Evolutionary conservation across 1,140 invertebrate species (phyloP), one percentile per base, ranked within the genome.

Genomic region (Cepaea nemoralis): DNA sequence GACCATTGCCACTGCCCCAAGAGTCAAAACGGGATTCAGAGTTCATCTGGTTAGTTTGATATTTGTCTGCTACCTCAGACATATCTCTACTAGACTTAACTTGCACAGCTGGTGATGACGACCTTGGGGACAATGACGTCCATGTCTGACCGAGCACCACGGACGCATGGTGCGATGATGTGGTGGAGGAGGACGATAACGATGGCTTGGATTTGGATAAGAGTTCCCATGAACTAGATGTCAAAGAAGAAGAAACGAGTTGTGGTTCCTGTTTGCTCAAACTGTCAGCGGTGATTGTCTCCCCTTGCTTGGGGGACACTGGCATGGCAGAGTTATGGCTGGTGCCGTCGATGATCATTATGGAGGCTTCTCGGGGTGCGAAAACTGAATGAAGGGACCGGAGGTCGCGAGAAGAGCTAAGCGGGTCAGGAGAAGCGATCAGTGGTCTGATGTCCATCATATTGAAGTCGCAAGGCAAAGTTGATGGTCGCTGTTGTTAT

Each of bases 271-370:
- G 48, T 33, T 77, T 77, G n/a, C 55, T 39, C 14, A 83, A 27
- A 73, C 42, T 63, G 27, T 70, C 69, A 55, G n/a, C 73, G 35
- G 71, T 73, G 39, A 83, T 66, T 0, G 82, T 83, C 77, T 83
- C 82, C 70, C 77, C 82, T 55, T 80, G 77, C 48, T 80, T 80
- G 39, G 83, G 83, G 33, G 67, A 82, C 63, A 75, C 82, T 55
- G 83, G 83, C 55, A 73, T 79, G 6, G 80, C 45, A 73, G 80
- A 63, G 40, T 81, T 63, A 55, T 83, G 84, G 69, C 42, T 77
- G 19, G 82, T 81, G 70, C 67, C 78, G 55, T 85, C 84, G 50
- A 85, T 83, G 50, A 85, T 85, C 84, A 85, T 85, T 42, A 66
- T 82, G 75, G 78, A 31, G n/a, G 31, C 19, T 42, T 59, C 59